phyloP scores from a whole-genome alignment of 92 coral and sea anemone genomes.

The Meandrina meandrites region DNA sequence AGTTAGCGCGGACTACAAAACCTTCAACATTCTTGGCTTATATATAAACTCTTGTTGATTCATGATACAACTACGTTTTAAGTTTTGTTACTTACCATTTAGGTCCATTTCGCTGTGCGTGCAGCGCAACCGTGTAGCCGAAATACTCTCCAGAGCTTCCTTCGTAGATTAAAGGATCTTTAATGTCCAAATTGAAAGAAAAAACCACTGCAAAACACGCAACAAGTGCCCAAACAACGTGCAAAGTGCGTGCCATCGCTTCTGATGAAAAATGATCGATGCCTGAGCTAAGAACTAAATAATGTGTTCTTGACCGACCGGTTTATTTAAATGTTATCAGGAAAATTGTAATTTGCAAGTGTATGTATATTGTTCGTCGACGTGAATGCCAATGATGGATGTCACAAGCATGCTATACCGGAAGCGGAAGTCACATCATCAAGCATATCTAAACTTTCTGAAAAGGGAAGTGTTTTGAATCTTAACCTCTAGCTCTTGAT shows the following conservation, averaged over 20 bases:
- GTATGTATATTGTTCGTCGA: not conserved
- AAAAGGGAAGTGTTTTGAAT: not conserved
- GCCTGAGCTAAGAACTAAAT: not conserved
- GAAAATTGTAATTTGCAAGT: not conserved
- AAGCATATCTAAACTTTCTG: not conserved
- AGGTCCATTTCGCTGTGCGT: constrained; percentile 31
- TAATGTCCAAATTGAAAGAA: constrained; percentile 64
- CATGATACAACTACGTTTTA: not conserved
- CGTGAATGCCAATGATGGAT: not conserved
- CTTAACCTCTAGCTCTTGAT: no score
- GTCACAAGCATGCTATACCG: not conserved
- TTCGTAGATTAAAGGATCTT: constrained; percentile 55
- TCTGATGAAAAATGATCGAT: not conserved
- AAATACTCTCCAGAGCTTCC: constrained; percentile 71
- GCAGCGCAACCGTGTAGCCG: constrained; percentile 74
- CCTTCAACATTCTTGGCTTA: not conserved
- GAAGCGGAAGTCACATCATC: constrained; percentile 26
- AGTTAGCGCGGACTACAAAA: not conserved
- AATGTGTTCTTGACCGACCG: not conserved
- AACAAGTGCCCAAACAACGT: not conserved
- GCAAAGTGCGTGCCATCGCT: not conserved
- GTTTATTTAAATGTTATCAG: not conserved
- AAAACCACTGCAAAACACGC: constrained; percentile 16
- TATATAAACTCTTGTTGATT: not conserved
- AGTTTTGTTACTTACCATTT: constrained; percentile 55